Base-by-base conservation (phyloP, 2,113 vertebrate genomes). In the Pluvianellus socialis region DNA sequence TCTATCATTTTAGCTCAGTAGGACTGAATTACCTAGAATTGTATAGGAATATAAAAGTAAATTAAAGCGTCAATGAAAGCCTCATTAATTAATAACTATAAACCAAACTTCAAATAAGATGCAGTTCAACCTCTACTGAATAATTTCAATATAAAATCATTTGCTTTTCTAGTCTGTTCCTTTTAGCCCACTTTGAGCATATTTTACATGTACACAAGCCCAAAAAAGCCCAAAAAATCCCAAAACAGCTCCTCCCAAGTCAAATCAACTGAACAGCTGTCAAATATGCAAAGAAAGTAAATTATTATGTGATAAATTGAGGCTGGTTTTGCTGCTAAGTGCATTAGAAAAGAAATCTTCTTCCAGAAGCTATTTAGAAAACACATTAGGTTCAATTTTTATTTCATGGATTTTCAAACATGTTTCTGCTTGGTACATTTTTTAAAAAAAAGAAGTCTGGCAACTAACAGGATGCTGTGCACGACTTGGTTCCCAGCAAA, bases 291-390 rank as follows among this genome's bases (percentile, higher is more conserved):
- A 68, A 89, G 40, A 85, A 89, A 95, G 82, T 35, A 73, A 76
- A 84, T 92, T 42, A 52, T 73, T 76, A 79, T 62, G 28, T 73
- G 53, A 73, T 70, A 94, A 96, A 89, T 58, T 65, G 50, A 79
- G 53, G 49, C 49, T 79, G 73, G 32, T 58, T 94, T 90, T 88
- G 55, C 66, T 73, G 50, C 19, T 91, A 87, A 91, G 49, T 79
- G 55, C 19, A 2, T 75, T 73, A 95, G 49, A 89, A 91, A 96
- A 92, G 40, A 93, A 67, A 71, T 73, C 38, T 80, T 93, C 49
- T 86, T 94, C 71, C 89, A 73, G 71, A 80, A 94, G 66, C 42
- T 83, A 86, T 90, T 90, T 80, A 95, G 67, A 92, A 95, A 95
- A 79, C 14, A 79, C 33, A 90, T 49, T 79, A 67, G 53, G 28